Conservation (phyloP, 2,113 vertebrate species). For the Actinemys pallida region DNA sequence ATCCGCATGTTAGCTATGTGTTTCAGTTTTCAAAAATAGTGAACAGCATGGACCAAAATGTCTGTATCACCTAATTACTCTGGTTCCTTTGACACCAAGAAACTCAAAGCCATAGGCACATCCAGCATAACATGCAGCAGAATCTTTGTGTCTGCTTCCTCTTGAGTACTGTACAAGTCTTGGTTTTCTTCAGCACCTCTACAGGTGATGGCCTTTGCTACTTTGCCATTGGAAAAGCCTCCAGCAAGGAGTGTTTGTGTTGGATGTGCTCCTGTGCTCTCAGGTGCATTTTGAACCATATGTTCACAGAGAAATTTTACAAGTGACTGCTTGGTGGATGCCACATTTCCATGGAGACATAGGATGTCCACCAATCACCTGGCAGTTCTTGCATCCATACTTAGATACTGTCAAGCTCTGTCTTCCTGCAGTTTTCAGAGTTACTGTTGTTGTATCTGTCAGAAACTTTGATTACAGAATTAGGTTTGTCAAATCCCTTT, state of each 20-base stretch:
- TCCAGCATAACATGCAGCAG: neutral
- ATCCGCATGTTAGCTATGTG: too few relatives aligned
- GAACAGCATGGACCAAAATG: neutral
- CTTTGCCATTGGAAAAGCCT: neutral
- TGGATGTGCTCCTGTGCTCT: neutral
- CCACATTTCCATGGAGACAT: neutral
- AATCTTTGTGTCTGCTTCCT: neutral
- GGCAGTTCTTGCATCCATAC: too few relatives aligned
- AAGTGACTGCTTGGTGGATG: neutral
- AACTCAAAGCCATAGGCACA: neutral
- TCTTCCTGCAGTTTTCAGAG: neutral
- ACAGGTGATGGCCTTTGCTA: neutral
- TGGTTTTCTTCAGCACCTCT: neutral
- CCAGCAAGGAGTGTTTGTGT: neutral
- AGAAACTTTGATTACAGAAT: neutral
- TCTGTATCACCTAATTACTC: neutral
- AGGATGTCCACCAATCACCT: neutral
- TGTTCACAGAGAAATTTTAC: neutral
- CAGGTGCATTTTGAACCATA: neutral
- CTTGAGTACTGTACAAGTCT: neutral
- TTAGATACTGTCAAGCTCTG: neutral
- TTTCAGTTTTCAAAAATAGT: neutral
- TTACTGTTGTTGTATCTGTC: neutral
- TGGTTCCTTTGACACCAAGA: neutral
- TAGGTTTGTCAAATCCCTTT: neutral